phyloP scores from a whole-genome alignment of 2,113 vertebrate species.

The Anas platyrhynchos region DNA sequence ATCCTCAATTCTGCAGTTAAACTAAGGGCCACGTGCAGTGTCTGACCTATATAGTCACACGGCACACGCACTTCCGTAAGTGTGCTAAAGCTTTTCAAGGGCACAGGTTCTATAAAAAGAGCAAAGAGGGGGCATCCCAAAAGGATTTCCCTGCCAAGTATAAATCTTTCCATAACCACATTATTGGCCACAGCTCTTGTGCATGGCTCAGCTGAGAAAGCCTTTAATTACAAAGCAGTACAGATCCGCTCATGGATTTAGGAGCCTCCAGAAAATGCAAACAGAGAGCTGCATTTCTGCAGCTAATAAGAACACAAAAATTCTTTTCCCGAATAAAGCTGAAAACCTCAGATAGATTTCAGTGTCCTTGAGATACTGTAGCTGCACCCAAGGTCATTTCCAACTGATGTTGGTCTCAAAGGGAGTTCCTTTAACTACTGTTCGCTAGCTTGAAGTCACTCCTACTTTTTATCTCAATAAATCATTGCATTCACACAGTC shows the following conservation, averaged over 20 bases:
- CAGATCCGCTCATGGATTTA: background rate
- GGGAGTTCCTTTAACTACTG: background rate
- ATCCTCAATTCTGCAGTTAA: background rate
- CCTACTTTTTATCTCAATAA: background rate
- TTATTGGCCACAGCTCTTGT: background rate
- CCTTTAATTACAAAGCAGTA: background rate
- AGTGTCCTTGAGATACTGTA: background rate
- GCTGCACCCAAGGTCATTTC: background rate
- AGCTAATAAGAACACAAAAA: background rate
- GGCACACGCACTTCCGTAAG: background rate
- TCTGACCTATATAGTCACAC: background rate
- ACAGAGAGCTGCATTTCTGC: background rate
- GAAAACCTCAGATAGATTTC: background rate
- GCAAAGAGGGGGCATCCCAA: background rate
- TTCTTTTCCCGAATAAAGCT: background rate
- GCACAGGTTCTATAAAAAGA: background rate
- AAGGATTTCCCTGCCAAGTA: background rate
- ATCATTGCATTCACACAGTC: background rate
- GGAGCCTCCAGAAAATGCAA: conserved; percentile 7
- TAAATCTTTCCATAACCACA: background rate
- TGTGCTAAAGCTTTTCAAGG: background rate
- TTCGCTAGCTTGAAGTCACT: background rate
- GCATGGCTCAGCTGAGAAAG: background rate
- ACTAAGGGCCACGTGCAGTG: background rate
- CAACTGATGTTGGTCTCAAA: background rate